Percentiles rank a stretch among this genome's conserved stretches.
phyloP scores from a whole-genome alignment of 2,113 vertebrate genomes.

The Psephotus haematonotus region DNA sequence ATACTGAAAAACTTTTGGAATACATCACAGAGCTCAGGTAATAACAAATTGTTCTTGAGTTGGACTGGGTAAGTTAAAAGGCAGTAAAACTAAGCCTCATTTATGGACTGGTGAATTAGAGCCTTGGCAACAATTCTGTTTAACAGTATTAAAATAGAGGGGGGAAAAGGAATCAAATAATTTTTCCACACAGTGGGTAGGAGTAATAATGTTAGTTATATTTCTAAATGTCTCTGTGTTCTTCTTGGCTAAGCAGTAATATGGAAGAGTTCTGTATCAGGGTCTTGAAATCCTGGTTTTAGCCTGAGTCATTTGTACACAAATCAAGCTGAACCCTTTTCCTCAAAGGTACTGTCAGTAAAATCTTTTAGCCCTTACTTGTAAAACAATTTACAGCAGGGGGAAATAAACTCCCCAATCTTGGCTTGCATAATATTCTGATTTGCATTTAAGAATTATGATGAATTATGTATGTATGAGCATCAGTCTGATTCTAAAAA shows the following conservation, averaged over 20 bases:
- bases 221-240: not conserved
- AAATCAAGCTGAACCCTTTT: not conserved
- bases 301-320: not conserved
- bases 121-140: not conserved
- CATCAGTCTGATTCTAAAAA: not conserved
- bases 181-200: not conserved
- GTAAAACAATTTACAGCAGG: not conserved
- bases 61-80: not conserved
- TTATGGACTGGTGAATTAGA: not conserved
- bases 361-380: not conserved
- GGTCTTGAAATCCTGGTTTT: not conserved
- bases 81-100: not conserved
- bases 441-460: not conserved
- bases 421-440: not conserved
- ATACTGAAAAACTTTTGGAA: constrained; percentile 73
- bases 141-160: not conserved
- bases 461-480: not conserved
- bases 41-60: not conserved
- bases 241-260: not conserved
- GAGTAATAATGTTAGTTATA: not conserved
- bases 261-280: not conserved
- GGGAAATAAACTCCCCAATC: not conserved
- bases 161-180: rapidly evolving
- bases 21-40: constrained; percentile 85
- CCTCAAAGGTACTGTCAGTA: not conserved